Evolutionary conservation across 2,113 vertebrate species (phyloP), one percentile per base, ranked within the genome.

Genomic region (Recurvirostra avosetta): DNA sequence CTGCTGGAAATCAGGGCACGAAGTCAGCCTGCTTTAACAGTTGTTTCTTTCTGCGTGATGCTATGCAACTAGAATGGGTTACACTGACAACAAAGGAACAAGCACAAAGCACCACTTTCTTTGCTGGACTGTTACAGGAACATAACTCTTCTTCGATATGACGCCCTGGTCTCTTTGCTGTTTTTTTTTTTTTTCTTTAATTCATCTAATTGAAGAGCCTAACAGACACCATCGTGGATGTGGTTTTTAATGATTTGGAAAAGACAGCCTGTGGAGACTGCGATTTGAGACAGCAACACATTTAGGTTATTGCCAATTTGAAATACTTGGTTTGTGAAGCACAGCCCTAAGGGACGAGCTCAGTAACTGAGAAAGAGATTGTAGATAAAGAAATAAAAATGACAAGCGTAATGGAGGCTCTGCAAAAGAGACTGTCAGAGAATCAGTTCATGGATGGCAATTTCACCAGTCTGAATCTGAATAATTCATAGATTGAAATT

Each of bases 401-500:
- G 98, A 98, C 98, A 98, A 97, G 98, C 96, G 1, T 98, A 98
- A 98, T 98, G 98, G 98, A 98, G 96, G 96, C 94, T 98, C 96
- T 97, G 97, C 61, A 97, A 98, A 96, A 97, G 96, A 97, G 97
- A 97, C 98, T 98, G 98, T 98, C 98, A 98, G 98, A 95, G 97
- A 97, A 94, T 97, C 98, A 95, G 98, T 97, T 97, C 98, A 92
- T 95, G 98, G 98, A 98, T 98, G 98, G 98, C 98, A 98, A 96
- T 98, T 98, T 98, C 90, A 97, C 97, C 98, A 98, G 98, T 95
- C 96, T 96, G 97, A 98, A 97, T 97, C 38, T 99, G 98, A 99
- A 99, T 99, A 98, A 99, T 99, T 99, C 98, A 99, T 99, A 98
- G 97, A 97, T 93, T 97, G 97, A 98, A 98, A 99, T 98, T 98